Evolutionary conservation across 2,888 invertebrate species (phyloP).

Genomic region (Drosophila nr. fundita): DNA sequence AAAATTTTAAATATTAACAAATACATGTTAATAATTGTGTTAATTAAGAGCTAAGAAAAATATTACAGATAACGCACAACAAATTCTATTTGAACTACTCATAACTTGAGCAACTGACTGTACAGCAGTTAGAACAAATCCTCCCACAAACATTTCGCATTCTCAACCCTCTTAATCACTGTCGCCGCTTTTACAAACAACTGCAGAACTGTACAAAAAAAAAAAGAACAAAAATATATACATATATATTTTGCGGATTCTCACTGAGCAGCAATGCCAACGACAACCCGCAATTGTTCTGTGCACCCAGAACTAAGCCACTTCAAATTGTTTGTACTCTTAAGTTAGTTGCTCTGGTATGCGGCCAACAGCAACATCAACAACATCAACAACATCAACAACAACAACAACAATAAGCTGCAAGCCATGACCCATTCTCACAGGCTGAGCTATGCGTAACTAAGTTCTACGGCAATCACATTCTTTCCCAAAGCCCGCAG

Average conservation of each 20-base stretch:
- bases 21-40: not conserved
- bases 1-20: not conserved
- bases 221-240: not conserved
- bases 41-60: not conserved
- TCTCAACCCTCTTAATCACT: slow-evolving; percentile 1
- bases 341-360: slow-evolving; percentile 41
- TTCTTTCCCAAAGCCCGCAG: slow-evolving; percentile 69
- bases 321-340: slow-evolving; percentile 34
- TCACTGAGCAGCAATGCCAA: slow-evolving; percentile 14
- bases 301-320: slow-evolving; percentile 66
- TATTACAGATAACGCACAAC: not conserved
- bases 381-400: slow-evolving; percentile 5
- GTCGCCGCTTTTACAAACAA: slow-evolving; percentile 4
- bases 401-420: slow-evolving; percentile 19
- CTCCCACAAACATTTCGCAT: slow-evolving; percentile 1
- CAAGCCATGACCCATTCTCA: slow-evolving; percentile 73
- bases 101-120: not conserved
- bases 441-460: slow-evolving; percentile 60
- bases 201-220: not conserved
- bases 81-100: not conserved
- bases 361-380: slow-evolving; percentile 33
- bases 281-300: slow-evolving; percentile 17
- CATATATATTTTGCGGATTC: not conserved
- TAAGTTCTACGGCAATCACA: slow-evolving; percentile 64
- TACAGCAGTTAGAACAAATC: not conserved